phyloP scores from a whole-genome alignment of 2,888 invertebrate species.

The Papilio protenor region DNA sequence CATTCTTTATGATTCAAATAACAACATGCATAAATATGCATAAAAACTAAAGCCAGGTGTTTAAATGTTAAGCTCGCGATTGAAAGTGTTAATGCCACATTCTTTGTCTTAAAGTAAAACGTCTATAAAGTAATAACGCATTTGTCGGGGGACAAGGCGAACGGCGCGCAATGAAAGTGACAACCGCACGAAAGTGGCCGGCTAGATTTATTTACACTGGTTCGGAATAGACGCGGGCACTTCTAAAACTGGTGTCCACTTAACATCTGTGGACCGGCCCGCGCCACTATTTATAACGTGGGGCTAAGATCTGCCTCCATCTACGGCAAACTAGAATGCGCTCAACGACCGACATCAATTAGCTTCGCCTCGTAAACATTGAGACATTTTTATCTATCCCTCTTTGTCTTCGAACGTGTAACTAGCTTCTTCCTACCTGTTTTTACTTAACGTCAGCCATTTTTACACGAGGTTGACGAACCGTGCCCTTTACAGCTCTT shows the following conservation, averaged over 20 bases:
- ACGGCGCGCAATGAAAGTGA: constrained; percentile 74
- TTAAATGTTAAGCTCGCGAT: constrained; percentile 22
- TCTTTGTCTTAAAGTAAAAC: constrained; percentile 22
- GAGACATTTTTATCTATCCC: constrained; percentile 68
- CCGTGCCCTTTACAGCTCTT: constrained; percentile 61
- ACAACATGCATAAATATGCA: constrained; percentile 4
- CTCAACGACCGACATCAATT: constrained; percentile 65
- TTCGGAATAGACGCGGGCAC: constrained; percentile 77
- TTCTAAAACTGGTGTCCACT: constrained; percentile 80
- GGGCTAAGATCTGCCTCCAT: constrained; percentile 74
- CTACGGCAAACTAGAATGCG: constrained; percentile 76
- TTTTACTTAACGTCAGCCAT: constrained; percentile 57
- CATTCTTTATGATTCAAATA: constrained; percentile 12
- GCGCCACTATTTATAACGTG: constrained; percentile 76
- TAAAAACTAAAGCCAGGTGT: constrained; percentile 11
- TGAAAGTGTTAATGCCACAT: constrained; percentile 25
- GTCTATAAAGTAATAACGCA: constrained; percentile 31
- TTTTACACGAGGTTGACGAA: constrained; percentile 68
- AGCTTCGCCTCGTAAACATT: constrained; percentile 66
- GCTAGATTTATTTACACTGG: constrained; percentile 82
- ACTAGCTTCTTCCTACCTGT: constrained; percentile 57
- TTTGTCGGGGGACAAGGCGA: constrained; percentile 56
- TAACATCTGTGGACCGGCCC: constrained; percentile 70
- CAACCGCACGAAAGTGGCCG: constrained; percentile 77
- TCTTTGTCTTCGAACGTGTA: constrained; percentile 63